These are phyloP conservation scores for Hyposoter dolosus DNA, from an alignment of 2,888 invertebrate species.

Conservation along the genomic window DNA sequence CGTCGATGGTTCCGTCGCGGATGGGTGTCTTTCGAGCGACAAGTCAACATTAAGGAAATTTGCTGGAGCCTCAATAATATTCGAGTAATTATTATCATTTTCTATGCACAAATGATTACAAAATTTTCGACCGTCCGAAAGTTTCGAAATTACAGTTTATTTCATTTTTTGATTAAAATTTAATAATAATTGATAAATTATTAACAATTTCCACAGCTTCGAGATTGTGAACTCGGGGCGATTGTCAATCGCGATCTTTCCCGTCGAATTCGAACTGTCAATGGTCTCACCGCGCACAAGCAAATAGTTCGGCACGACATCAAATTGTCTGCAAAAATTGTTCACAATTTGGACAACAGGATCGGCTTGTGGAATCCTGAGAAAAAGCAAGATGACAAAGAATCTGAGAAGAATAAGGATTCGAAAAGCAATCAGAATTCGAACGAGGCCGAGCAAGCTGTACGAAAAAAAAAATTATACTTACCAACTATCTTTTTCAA, in stretches of 20 bases:
- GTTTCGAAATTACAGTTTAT: background rate
- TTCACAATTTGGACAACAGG: conserved; percentile 95
- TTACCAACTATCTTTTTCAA: background rate
- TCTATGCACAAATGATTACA: background rate
- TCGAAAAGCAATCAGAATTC: conserved; percentile 75
- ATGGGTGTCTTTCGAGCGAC: conserved; percentile 98
- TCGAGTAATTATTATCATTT: conserved; percentile 86
- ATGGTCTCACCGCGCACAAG: conserved; percentile 95
- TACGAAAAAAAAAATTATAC: conserved; percentile 44
- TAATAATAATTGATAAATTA: background rate
- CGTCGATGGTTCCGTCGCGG: conserved; percentile 98
- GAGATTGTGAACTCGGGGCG: conserved; percentile 96
- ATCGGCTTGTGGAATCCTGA: conserved; percentile 91
- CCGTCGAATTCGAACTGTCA: conserved; percentile 95
- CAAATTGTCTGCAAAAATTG: conserved; percentile 95
- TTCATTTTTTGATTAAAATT: background rate
- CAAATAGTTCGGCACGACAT: conserved; percentile 96
- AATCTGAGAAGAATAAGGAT: conserved; percentile 73
- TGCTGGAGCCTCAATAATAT: conserved; percentile 99
- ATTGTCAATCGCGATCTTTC: conserved; percentile 99
- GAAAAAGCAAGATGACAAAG: conserved; percentile 78
- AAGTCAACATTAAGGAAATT: conserved; percentile 99
- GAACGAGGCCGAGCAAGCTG: conserved; percentile 80
- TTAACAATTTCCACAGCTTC: conserved; percentile 86
- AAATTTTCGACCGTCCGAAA: background rate